These are phyloP conservation scores for Pavo muticus DNA, from an alignment of 2,113 vertebrate species.

Conservation along the genomic window DNA sequence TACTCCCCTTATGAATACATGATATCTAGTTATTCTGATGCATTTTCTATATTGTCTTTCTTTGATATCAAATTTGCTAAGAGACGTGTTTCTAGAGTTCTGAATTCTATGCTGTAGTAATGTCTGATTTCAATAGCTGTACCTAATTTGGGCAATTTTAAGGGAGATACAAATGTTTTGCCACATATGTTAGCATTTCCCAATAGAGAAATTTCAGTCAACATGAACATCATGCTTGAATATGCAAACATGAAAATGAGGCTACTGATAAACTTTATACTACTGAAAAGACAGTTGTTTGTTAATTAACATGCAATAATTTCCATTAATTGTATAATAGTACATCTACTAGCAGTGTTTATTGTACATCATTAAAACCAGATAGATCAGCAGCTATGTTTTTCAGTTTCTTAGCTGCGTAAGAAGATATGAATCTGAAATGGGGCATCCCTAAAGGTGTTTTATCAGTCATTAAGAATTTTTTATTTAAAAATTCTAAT, in stretches of 20 bases:
- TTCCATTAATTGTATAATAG: background rate
- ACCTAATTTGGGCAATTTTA: background rate
- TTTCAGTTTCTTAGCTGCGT: background rate
- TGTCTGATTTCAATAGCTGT: background rate
- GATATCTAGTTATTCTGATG: background rate
- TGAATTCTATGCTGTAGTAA: background rate
- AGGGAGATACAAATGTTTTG: background rate
- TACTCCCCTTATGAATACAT: background rate
- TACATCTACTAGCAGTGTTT: background rate
- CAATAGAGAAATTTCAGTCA: background rate
- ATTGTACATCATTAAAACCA: background rate
- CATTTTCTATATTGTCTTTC: background rate
- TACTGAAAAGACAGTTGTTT: background rate
- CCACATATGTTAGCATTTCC: background rate
- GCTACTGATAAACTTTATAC: background rate
- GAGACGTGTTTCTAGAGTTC: background rate
- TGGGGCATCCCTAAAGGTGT: background rate
- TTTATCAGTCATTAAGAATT: background rate
- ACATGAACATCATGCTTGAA: background rate
- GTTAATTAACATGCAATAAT: background rate
- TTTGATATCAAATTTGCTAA: background rate
- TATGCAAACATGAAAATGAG: background rate
- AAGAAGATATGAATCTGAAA: background rate
- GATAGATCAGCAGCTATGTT: background rate
- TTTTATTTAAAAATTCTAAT: background rate